These are phyloP conservation scores for Naja naja DNA, from an alignment of 2,113 vertebrate genomes.

Conservation along the genomic window DNA sequence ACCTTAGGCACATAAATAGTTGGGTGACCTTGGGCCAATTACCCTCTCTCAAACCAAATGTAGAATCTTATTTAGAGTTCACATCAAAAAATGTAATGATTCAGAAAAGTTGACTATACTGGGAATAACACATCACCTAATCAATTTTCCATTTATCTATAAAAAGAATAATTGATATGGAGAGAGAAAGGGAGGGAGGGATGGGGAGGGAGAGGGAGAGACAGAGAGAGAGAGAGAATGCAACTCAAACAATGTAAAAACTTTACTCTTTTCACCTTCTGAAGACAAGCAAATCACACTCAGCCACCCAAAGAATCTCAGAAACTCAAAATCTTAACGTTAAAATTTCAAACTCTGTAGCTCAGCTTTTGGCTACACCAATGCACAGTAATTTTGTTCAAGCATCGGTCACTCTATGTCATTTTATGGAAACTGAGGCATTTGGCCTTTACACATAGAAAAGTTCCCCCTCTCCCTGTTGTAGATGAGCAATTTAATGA, in stretches of 20 bases:
- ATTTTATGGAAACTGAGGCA: slow-evolving; percentile 28
- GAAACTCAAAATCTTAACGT: background rate
- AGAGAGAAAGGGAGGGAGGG: background rate
- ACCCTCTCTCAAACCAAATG: background rate
- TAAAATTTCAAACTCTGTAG: background rate
- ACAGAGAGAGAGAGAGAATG: background rate
- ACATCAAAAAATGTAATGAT: background rate
- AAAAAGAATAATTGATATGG: background rate
- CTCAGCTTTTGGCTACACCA: slow-evolving; percentile 13
- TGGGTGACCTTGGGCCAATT: background rate
- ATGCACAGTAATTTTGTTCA: background rate
- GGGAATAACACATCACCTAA: background rate
- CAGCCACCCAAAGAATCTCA: background rate
- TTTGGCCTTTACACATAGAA: slow-evolving; percentile 49
- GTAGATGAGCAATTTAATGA: slow-evolving; percentile 66
- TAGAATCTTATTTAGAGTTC: background rate
- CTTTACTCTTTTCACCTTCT: fast-evolving
- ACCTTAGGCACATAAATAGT: background rate
- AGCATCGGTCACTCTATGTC: slow-evolving; percentile 7
- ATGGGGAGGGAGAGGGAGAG: background rate
- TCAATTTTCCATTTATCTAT: background rate
- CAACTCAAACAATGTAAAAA: fast-evolving
- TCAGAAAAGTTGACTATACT: background rate
- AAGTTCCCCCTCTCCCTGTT: slow-evolving; percentile 19
- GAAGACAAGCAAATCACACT: background rate